Conservation (phyloP, 2,797 vertebrate genomes). For the Anas capensis region DNA sequence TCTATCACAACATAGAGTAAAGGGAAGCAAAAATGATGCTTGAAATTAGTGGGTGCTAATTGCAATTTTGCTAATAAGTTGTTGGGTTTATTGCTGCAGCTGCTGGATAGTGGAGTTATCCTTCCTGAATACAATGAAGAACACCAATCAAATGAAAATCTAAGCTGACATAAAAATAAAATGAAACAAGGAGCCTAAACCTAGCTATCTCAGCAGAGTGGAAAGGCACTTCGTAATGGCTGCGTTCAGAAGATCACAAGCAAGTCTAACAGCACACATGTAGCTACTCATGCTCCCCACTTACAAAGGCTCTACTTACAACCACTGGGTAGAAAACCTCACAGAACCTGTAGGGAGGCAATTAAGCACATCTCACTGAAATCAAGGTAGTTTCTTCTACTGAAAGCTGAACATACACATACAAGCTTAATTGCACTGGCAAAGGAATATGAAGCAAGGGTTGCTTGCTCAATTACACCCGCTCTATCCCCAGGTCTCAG, state of each 20-base stretch:
- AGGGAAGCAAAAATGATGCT: neutral
- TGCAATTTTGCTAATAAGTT: neutral
- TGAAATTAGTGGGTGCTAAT: neutral
- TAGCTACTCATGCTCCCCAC: neutral
- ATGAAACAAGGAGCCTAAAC: neutral
- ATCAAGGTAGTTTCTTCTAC: neutral
- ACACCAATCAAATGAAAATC: neutral
- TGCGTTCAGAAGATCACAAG: neutral
- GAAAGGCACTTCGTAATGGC: slow-evolving; percentile 1
- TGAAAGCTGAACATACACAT: neutral
- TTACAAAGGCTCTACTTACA: neutral
- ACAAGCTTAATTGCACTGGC: neutral
- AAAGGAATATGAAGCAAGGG: neutral
- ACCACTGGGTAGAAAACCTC: neutral
- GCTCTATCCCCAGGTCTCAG: neutral
- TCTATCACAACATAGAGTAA: neutral
- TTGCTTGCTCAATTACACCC: neutral
- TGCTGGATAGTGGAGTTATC: neutral
- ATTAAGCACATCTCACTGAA: neutral
- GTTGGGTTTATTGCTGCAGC: neutral
- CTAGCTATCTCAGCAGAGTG: neutral
- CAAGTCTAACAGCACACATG: neutral
- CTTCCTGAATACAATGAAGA: neutral
- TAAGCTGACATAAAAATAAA: neutral
- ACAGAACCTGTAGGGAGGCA: neutral